Percentiles rank a stretch among this genome's conserved stretches.
Evolutionary conservation across 2,797 vertebrate genomes (phyloP).

Genomic region (Myoxocephalus aenaeus): DNA sequence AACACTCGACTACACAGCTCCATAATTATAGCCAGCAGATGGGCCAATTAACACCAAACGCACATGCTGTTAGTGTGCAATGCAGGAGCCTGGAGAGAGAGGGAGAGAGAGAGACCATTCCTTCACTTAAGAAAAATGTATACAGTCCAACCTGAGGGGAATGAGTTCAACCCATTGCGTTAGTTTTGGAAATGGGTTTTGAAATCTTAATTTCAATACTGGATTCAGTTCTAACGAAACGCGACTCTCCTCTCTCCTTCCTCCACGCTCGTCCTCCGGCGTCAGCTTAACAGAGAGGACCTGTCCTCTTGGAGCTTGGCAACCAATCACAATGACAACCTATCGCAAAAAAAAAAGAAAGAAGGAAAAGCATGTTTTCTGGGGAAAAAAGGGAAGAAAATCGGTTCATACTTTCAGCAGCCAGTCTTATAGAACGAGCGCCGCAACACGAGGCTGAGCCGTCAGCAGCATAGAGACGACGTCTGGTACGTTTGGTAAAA

Average conservation of each 20-base stretch:
- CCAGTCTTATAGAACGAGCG: too few relatives aligned
- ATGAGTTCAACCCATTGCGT: background rate
- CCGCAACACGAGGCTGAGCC: background rate
- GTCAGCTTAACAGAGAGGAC: background rate
- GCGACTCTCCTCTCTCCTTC: background rate
- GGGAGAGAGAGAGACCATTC: background rate
- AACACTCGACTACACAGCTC: background rate
- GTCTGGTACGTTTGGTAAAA: background rate
- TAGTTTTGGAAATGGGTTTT: background rate
- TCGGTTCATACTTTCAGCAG: background rate
- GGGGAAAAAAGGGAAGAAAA: too few relatives aligned
- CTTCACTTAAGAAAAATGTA: background rate
- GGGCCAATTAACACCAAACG: slow-evolving; percentile 39
- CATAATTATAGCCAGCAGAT: slow-evolving; percentile 43
- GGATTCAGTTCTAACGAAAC: background rate
- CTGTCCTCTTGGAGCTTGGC: background rate
- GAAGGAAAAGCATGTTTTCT: too few relatives aligned
- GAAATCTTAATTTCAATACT: background rate
- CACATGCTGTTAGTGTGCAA: background rate
- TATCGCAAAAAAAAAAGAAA: too few relatives aligned
- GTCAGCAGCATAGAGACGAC: background rate
- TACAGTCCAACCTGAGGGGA: background rate
- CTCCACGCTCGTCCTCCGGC: background rate
- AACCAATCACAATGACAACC: background rate
- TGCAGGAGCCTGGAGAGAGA: background rate